Base-by-base conservation (phyloP, 2,888 invertebrate species). In the Cryptus viduatorius region DNA sequence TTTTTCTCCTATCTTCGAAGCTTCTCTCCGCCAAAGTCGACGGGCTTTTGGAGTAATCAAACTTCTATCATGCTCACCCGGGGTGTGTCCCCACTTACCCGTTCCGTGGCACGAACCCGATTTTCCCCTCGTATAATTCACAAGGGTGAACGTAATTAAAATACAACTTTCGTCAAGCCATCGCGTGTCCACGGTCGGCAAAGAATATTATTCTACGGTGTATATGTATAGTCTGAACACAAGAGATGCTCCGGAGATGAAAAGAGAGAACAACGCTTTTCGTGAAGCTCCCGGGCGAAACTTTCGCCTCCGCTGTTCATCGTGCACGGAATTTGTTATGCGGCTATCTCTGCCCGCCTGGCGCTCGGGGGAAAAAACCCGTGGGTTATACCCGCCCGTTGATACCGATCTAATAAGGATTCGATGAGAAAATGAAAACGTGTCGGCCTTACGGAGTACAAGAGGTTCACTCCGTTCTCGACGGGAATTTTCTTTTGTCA, bases 131-230 rank as follows among this genome's bases (percentile, higher is more conserved):
- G 79, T 76, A 76, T 80, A 83, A 80, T 83, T 80, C 83, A 80
- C 83, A 80, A 80, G 79, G 79, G 72, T 61, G 79, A 83, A 50
- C 83, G 79, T 83, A 83, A 83, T 83, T 83, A 83, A 79, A 83
- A 83, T 80, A 83, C 83, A 83, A 83, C 83, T 83, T 83, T 80
- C 76, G 72, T 77, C 79, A 67, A 67, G 79, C 71, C 59, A 46
- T 78, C 65, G 71, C 42, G 67, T 37, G 59, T 72, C 61, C 50
- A 37, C 50, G 71, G 53, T 42, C 53, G 46, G 37, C 48, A 67
- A 59, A 77, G 71, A 83, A 83, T 59, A 80, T 83, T 80, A 83
- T 83, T 77, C 71, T 48, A 16, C 16, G 59, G 24, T 42, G 24
- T 59, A 16, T 50, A 50, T 19, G 14, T 14, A 67, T 64, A 48